Percentiles rank a stretch among this genome's conserved stretches.
phyloP scores from a whole-genome alignment of 2,888 invertebrate species.

The Zaprionus bogoriensis region DNA sequence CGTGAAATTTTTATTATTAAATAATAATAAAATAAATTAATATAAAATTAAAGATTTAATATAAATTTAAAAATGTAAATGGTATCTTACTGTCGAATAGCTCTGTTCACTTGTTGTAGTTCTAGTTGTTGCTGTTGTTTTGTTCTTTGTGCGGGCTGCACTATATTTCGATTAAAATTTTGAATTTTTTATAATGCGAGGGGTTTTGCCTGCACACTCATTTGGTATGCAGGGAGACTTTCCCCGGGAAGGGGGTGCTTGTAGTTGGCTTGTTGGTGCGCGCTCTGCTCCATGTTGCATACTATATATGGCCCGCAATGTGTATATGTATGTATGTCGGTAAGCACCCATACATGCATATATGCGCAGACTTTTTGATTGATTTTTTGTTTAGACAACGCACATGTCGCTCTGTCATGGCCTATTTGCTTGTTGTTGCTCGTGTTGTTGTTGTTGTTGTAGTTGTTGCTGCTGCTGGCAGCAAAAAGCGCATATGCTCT shows the following conservation, averaged over 20 bases:
- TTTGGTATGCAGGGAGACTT: conserved; percentile 50
- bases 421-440: conserved; percentile 30
- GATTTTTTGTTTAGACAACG: conserved; percentile 68
- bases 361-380: conserved; percentile 56
- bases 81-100: no score
- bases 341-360: not conserved
- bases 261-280: not conserved
- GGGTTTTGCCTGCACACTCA: conserved; percentile 37
- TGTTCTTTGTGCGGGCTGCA: conserved; percentile 33
- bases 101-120: no score
- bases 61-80: no score
- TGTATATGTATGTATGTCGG: not conserved
- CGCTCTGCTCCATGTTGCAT: not conserved
- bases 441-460: not conserved
- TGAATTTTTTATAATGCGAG: conserved; percentile 69
- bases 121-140: conserved; percentile 22
- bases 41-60: no score
- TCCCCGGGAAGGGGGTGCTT: not conserved
- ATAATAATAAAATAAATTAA: no score
- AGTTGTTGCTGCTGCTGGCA: conserved; percentile 8
- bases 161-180: conserved; percentile 75
- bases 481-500: conserved; percentile 58
- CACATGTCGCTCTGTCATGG: conserved; percentile 62
- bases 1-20: no score
- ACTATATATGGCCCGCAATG: not conserved